Evolutionary conservation across 2,797 vertebrate species (phyloP).

Genomic region (Chaetodon trifasciatus): DNA sequence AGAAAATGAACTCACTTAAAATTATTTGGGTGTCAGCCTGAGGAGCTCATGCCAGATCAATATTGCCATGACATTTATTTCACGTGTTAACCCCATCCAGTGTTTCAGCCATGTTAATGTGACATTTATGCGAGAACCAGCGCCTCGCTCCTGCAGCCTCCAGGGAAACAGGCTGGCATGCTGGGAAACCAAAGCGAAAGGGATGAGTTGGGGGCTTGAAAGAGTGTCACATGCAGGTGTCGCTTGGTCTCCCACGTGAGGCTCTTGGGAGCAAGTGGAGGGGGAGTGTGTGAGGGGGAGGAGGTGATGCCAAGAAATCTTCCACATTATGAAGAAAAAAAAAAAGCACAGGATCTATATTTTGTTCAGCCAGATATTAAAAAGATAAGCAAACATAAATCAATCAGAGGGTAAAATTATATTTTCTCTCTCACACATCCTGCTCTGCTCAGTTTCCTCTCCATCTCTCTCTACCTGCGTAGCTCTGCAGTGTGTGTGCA

Average conservation of each 20-base stretch:
- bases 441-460: conserved; percentile 49
- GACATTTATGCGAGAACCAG: conserved; percentile 66
- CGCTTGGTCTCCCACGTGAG: conserved; percentile 57
- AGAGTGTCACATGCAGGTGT: conserved; percentile 68
- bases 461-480: conserved; percentile 59
- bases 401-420: conserved; percentile 60
- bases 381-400: conserved; percentile 74
- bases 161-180: conserved; percentile 52
- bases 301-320: conserved; percentile 52
- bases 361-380: conserved; percentile 74
- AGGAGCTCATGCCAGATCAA: conserved; percentile 48
- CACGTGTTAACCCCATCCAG: conserved; percentile 39
- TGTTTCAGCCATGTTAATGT: conserved; percentile 72
- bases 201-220: conserved; percentile 18
- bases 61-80: conserved; percentile 70
- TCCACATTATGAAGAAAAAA: conserved; percentile 25
- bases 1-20: conserved; percentile 27
- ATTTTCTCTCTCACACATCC: conserved; percentile 51
- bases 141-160: conserved; percentile 38
- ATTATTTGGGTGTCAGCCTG: conserved; percentile 31
- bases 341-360: conserved; percentile 48
- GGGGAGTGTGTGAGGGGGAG: conserved; percentile 11
- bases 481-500: conserved; percentile 30
- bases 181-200: conserved; percentile 58
- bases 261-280: conserved; percentile 18